Evolutionary conservation across 2,113 vertebrate species (phyloP).

Genomic region (Eretmochelys imbricata): DNA sequence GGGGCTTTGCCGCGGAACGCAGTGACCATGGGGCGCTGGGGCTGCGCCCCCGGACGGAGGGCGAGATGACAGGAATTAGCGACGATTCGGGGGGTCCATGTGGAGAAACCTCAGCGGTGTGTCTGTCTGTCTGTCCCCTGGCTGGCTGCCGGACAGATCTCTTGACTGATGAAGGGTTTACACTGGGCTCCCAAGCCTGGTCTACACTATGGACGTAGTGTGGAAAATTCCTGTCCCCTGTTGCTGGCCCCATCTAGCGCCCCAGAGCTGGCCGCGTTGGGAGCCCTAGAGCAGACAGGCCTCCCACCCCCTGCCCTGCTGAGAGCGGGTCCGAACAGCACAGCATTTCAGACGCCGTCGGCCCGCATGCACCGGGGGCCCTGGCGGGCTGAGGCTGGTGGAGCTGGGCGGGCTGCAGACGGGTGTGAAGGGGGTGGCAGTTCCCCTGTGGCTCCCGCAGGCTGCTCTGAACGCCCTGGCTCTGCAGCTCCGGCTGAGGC

Average conservation of each 20-base stretch:
- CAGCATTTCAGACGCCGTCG: no score
- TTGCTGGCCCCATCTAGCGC: neutral
- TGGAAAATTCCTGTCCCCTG: no score
- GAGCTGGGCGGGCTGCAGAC: neutral
- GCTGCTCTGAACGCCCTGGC: no score
- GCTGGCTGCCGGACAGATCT: neutral
- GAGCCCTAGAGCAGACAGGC: neutral
- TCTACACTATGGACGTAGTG: neutral
- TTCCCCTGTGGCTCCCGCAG: no score
- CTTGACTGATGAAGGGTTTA: neutral
- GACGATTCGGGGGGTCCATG: neutral
- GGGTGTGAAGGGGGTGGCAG: neutral
- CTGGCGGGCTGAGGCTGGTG: no score
- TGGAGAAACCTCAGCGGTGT: neutral
- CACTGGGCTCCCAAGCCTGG: neutral
- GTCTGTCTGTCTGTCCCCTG: neutral
- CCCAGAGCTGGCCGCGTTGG: neutral
- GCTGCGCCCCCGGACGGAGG: neutral
- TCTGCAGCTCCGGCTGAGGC: no score
- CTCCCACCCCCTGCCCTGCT: no score
- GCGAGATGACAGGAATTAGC: neutral
- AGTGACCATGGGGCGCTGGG: neutral
- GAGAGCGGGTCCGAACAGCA: no score
- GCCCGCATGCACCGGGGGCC: no score
- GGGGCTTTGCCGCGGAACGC: no score